Conservation (phyloP, 2,797 vertebrate species). For the Squalus acanthias region DNA sequence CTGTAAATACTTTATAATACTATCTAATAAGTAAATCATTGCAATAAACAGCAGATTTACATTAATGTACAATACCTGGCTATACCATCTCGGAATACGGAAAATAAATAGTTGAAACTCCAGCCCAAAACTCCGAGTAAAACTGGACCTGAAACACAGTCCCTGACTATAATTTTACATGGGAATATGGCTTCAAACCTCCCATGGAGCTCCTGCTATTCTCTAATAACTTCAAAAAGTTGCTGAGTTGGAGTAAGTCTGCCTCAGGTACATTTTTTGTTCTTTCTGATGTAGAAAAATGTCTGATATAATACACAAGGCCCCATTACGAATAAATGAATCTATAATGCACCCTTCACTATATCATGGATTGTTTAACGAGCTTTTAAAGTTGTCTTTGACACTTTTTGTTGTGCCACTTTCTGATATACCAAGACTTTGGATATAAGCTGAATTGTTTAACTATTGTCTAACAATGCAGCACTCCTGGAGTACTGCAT, state of each 20-base stretch:
- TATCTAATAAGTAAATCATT: not conserved
- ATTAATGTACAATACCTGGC: not conserved
- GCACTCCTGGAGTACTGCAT: not conserved
- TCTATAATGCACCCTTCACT: not conserved
- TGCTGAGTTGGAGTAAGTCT: not conserved
- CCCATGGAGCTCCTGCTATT: not conserved
- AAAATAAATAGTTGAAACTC: not conserved
- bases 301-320: not conserved
- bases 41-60: not conserved
- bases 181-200: not conserved
- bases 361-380: not conserved
- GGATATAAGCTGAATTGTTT: not conserved
- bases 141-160: not conserved
- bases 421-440: not conserved
- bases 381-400: not conserved
- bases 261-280: not conserved
- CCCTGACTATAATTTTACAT: not conserved
- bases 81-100: no score
- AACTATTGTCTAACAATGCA: not conserved
- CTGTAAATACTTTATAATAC: not conserved
- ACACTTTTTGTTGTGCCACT: not conserved
- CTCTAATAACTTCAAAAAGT: not conserved
- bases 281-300: not conserved
- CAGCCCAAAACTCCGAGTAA: not conserved
- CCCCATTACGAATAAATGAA: not conserved